phyloP scores from a whole-genome alignment of 92 coral and sea anemone species.

The Epizoanthus scotinus region DNA sequence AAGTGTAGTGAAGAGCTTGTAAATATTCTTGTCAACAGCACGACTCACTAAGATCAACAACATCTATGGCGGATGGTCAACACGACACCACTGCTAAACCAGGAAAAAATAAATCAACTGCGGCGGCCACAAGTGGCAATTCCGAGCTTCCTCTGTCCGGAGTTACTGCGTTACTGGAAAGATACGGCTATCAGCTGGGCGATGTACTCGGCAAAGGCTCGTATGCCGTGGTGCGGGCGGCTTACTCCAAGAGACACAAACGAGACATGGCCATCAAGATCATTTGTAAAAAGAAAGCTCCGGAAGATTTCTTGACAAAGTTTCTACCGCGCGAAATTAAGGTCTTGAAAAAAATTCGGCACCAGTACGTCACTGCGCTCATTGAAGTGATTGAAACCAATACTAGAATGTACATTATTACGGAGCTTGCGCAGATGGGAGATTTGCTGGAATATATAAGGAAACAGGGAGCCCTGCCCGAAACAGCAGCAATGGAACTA shows the following conservation, averaged over 20 bases:
- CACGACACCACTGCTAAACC: slow-evolving; percentile 19
- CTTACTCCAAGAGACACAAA: slow-evolving; percentile 89
- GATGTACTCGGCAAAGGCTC: slow-evolving; percentile 97
- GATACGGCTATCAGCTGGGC: slow-evolving; percentile 94
- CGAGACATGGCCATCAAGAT: slow-evolving; percentile 93
- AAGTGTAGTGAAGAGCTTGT: neutral
- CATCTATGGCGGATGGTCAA: slow-evolving; percentile 36
- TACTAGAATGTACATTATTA: slow-evolving; percentile 95
- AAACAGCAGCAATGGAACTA: slow-evolving; percentile 57
- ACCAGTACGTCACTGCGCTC: slow-evolving; percentile 77
- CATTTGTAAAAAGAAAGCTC: slow-evolving; percentile 98
- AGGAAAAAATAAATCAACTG: slow-evolving; percentile 38
- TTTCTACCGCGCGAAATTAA: slow-evolving; percentile 96
- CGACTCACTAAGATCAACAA: neutral
- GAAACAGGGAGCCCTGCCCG: slow-evolving; percentile 80
- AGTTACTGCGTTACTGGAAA: slow-evolving; percentile 85
- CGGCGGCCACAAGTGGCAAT: slow-evolving; percentile 9
- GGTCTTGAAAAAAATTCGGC: slow-evolving; percentile 84
- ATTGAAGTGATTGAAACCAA: slow-evolving; percentile 97
- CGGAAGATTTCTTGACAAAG: slow-evolving; percentile 92
- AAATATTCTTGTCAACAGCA: neutral
- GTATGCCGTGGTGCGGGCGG: slow-evolving; percentile 93
- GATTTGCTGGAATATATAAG: slow-evolving; percentile 90
- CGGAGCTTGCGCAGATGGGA: slow-evolving; percentile 90
- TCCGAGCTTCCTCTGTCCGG: slow-evolving; percentile 68